Conservation (phyloP, 2,888 invertebrate species). For the Mythimna loreyi region DNA sequence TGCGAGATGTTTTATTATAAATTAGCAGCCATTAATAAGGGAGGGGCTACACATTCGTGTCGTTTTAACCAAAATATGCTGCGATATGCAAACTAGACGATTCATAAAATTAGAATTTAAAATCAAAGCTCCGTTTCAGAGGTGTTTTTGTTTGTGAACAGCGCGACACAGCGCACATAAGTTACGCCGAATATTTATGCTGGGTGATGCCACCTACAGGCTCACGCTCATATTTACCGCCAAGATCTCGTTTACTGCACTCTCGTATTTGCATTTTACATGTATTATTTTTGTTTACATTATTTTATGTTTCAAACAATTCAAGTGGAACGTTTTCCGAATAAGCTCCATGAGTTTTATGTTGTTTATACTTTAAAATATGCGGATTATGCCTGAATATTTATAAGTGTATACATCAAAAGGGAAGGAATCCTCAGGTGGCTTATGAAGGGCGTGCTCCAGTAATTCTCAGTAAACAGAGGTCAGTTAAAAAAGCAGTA, state of each 20-base stretch:
- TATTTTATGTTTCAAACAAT: constrained; percentile 40
- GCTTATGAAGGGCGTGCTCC: neutral
- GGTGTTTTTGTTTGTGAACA: constrained; percentile 83
- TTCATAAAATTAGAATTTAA: constrained; percentile 89
- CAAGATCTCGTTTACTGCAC: constrained; percentile 80
- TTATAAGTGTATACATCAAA: constrained; percentile 16
- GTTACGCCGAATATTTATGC: constrained; percentile 85
- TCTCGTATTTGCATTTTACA: constrained; percentile 79
- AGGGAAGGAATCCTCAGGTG: constrained; percentile 22
- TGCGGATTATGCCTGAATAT: constrained; percentile 35
- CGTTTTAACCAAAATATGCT: constrained; percentile 73
- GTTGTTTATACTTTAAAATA: constrained; percentile 27
- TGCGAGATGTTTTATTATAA: constrained; percentile 52
- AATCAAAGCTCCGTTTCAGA: constrained; percentile 85
- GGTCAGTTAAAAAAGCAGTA: constrained; percentile 25
- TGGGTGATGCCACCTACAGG: constrained; percentile 81
- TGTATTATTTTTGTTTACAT: constrained; percentile 72
- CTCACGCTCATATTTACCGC: constrained; percentile 80
- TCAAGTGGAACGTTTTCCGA: constrained; percentile 23
- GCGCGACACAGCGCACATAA: constrained; percentile 80
- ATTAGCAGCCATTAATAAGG: constrained; percentile 58
- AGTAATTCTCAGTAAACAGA: constrained; percentile 9
- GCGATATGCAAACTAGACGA: constrained; percentile 85
- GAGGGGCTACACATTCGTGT: constrained; percentile 46
- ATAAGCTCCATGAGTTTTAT: constrained; percentile 21